Conservation (phyloP, 2,113 vertebrate genomes). For the Pipra filicauda region DNA sequence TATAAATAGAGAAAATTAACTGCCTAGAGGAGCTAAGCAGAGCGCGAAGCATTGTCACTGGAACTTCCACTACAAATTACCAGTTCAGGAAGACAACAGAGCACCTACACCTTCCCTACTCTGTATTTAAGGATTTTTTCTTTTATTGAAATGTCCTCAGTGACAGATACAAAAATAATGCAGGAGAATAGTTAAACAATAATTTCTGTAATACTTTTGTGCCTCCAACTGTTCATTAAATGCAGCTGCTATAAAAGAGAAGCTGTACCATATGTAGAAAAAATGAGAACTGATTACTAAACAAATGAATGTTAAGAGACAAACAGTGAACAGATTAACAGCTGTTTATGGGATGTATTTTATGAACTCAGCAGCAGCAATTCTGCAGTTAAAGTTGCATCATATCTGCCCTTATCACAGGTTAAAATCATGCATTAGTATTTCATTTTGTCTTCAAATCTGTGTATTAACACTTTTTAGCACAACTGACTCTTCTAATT, state of each 20-base stretch:
- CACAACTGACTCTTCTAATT: neutral
- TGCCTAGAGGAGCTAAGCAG: slow-evolving; percentile 68
- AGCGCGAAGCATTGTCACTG: slow-evolving; percentile 60
- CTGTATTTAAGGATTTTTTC: neutral
- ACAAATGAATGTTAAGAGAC: slow-evolving; percentile 38
- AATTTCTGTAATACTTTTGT: slow-evolving; percentile 19
- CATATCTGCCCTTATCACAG: neutral
- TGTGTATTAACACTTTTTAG: neutral
- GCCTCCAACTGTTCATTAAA: slow-evolving; percentile 38
- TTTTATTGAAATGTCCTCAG: neutral
- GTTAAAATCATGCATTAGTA: neutral
- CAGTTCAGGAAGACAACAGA: slow-evolving; percentile 62
- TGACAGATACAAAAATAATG: neutral
- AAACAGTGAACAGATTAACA: slow-evolving; percentile 49
- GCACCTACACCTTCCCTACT: slow-evolving; percentile 15
- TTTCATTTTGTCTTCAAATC: neutral
- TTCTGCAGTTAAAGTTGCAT: neutral
- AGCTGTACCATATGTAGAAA: slow-evolving; percentile 28
- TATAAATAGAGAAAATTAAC: slow-evolving; percentile 58
- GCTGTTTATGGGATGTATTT: slow-evolving; percentile 27
- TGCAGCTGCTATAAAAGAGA: slow-evolving; percentile 23
- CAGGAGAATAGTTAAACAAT: neutral
- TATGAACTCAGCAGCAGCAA: slow-evolving; percentile 9
- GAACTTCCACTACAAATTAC: slow-evolving; percentile 50
- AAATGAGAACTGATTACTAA: slow-evolving; percentile 56